Evolutionary conservation across 2,113 vertebrate genomes (phyloP).

Genomic region (Platysteira castanea): DNA sequence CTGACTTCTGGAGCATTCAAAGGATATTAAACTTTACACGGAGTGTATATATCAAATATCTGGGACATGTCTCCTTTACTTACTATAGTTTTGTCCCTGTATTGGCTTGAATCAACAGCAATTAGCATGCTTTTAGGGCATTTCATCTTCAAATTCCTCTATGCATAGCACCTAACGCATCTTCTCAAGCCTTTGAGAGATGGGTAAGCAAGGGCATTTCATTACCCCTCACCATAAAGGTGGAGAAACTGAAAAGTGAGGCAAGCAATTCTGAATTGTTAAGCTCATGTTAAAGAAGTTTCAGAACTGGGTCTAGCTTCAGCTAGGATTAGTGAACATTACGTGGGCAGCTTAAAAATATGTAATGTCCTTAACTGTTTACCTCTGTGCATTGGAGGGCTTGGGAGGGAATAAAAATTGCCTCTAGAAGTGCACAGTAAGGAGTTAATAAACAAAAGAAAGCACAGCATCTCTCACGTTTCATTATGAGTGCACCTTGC

Average conservation of each 20-base stretch:
- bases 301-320: neutral
- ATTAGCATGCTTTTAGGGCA: neutral
- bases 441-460: neutral
- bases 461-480: neutral
- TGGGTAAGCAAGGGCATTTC: neutral
- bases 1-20: neutral
- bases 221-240: neutral
- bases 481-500: neutral
- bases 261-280: neutral
- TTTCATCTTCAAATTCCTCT: neutral
- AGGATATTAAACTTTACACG: neutral
- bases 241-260: neutral
- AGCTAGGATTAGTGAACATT: fast-evolving
- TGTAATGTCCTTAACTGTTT: neutral
- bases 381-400: neutral
- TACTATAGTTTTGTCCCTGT: neutral
- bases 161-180: neutral
- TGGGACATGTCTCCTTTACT: neutral
- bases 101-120: neutral
- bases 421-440: neutral
- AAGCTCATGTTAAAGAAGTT: neutral
- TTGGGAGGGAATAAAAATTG: neutral
- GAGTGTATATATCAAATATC: neutral
- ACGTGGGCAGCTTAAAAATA: neutral
- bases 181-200: neutral